Conservation (phyloP, 2,888 invertebrate genomes). For the Ennomos quercinarius region DNA sequence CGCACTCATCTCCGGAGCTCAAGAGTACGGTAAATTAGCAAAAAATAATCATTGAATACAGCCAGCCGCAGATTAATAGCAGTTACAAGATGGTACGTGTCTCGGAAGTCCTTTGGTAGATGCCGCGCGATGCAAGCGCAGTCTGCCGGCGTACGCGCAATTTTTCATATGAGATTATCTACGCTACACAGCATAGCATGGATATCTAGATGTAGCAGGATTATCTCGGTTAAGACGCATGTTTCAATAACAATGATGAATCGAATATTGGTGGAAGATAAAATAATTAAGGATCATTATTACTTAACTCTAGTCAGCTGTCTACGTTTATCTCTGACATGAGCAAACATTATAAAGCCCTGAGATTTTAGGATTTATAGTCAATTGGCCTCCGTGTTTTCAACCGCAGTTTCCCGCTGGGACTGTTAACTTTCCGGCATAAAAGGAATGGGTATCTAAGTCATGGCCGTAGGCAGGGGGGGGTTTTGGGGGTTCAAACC, state of each 20-base stretch:
- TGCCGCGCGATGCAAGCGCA: slow-evolving; percentile 27
- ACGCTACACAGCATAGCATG: slow-evolving; percentile 23
- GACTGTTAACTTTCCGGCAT: too few species aligned
- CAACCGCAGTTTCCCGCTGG: too few species aligned
- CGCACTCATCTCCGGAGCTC: slow-evolving; percentile 47
- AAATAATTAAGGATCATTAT: slow-evolving; percentile 17
- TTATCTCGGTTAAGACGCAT: slow-evolving; percentile 23
- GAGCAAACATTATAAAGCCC: too few species aligned
- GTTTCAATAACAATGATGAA: slow-evolving; percentile 26
- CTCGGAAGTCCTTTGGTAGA: slow-evolving; percentile 36
- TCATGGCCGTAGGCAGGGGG: too few species aligned
- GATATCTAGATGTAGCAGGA: slow-evolving; percentile 14
- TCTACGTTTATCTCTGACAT: too few species aligned
- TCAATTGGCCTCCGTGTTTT: too few species aligned
- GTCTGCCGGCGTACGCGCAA: slow-evolving; percentile 20
- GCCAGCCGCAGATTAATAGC: slow-evolving; percentile 30
- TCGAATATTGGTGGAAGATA: slow-evolving; percentile 19
- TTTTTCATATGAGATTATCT: slow-evolving; percentile 39
- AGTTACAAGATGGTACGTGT: slow-evolving; percentile 27
- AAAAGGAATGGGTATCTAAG: too few species aligned
- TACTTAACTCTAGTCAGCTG: too few species aligned
- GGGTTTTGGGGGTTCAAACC: too few species aligned
- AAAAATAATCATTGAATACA: slow-evolving; percentile 63
- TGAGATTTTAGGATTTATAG: too few species aligned
- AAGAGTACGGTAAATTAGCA: slow-evolving; percentile 74